These are phyloP conservation scores for Eueremaeus valkanovi DNA, from an alignment of 2,888 invertebrate genomes.

Conservation along the genomic window DNA sequence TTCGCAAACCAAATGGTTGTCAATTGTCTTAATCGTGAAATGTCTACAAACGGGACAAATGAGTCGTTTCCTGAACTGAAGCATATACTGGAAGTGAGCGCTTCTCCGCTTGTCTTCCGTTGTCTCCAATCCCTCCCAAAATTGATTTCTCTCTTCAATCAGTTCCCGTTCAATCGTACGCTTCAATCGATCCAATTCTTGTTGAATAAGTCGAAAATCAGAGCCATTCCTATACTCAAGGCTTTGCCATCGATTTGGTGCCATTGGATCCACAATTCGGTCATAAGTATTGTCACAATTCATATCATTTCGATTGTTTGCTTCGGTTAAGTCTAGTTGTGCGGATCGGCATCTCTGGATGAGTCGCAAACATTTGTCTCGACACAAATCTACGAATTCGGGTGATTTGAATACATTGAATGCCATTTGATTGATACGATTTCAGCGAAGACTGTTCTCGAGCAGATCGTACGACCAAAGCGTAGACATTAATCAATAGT, in stretches of 20 bases:
- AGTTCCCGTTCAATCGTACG: not conserved
- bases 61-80: not conserved
- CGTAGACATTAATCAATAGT: too few species aligned
- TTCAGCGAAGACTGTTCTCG: too few species aligned
- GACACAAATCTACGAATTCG: too few species aligned
- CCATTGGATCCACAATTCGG: not conserved
- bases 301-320: too few species aligned
- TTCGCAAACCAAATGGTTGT: not conserved
- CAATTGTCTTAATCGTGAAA: not conserved
- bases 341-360: too few species aligned
- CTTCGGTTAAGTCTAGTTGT: too few species aligned
- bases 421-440: too few species aligned
- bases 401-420: too few species aligned
- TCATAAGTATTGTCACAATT: too few species aligned
- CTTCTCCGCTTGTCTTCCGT: not conserved
- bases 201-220: not conserved
- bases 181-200: slow-evolving; percentile 1
- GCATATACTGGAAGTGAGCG: not conserved
- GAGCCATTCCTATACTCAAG: too few species aligned
- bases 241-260: not conserved
- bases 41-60: not conserved
- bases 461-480: too few species aligned
- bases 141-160: not conserved
- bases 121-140: not conserved
- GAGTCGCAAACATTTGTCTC: too few species aligned